phyloP scores from a whole-genome alignment of 2,797 vertebrate genomes.

The Sebastes variabilis region DNA sequence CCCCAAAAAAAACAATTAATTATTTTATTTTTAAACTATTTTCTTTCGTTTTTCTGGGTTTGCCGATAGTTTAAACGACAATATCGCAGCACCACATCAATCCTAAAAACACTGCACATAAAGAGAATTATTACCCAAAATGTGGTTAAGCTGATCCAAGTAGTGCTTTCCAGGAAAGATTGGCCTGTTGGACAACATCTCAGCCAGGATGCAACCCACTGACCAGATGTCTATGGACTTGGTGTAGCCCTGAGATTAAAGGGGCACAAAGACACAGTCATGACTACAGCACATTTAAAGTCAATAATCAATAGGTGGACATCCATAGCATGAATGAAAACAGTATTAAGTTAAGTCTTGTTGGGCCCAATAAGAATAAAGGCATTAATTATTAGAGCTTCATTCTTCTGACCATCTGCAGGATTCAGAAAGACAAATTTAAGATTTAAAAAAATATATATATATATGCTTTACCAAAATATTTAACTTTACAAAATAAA shows the following conservation, averaged over 20 bases:
- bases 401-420: background rate
- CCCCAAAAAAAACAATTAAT: too few relatives aligned
- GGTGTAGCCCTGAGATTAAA: conserved; percentile 85
- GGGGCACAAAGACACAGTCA: background rate
- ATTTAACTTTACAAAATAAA: too few relatives aligned
- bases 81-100: background rate
- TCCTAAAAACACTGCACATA: background rate
- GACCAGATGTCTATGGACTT: conserved; percentile 97
- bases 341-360: background rate
- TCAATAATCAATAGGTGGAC: background rate
- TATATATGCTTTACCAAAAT: too few relatives aligned
- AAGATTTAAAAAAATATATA: background rate
- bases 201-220: conserved; percentile 93
- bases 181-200: conserved; percentile 92
- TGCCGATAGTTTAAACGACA: background rate
- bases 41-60: background rate
- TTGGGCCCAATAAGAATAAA: background rate
- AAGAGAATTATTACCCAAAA: conserved; percentile 81
- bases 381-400: background rate
- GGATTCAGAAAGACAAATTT: background rate
- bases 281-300: background rate
- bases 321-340: background rate
- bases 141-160: conserved; percentile 93
- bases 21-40: too few relatives aligned
- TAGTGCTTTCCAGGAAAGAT: conserved; percentile 94